phyloP scores from a whole-genome alignment of 2,797 vertebrate genomes.

The Crypturellus tataupa region DNA sequence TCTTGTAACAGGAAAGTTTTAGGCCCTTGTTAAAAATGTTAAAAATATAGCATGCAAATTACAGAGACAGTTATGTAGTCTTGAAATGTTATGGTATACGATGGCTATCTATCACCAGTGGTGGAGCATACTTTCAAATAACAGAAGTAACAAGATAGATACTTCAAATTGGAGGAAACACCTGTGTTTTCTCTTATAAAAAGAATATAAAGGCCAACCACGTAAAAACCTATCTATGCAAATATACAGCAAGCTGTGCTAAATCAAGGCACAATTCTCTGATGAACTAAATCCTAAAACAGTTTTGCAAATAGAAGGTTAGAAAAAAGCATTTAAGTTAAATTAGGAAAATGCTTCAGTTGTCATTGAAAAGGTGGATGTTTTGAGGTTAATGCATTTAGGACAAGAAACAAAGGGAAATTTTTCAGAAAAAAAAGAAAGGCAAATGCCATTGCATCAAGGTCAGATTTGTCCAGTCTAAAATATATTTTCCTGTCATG shows the following conservation, averaged over 20 bases:
- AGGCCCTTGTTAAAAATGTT: slow-evolving; percentile 24
- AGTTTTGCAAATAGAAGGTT: background rate
- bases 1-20: slow-evolving; percentile 54
- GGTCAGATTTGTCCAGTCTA: background rate
- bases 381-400: slow-evolving; percentile 32
- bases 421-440: background rate
- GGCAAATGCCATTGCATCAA: slow-evolving; percentile 3
- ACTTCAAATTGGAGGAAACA: slow-evolving; percentile 71
- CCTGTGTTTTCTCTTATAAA: slow-evolving; percentile 46
- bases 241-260: slow-evolving; percentile 17
- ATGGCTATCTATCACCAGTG: slow-evolving; percentile 30
- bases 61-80: slow-evolving; percentile 51
- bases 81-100: background rate
- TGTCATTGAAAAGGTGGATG: slow-evolving; percentile 8
- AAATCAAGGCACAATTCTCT: slow-evolving; percentile 32
- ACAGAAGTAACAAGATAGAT: slow-evolving; percentile 50
- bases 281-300: background rate
- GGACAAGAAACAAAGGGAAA: slow-evolving; percentile 8
- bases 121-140: slow-evolving; percentile 43
- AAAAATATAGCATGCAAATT: slow-evolving; percentile 31
- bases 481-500: slow-evolving; percentile 9
- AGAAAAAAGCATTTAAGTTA: slow-evolving; percentile 25
- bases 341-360: slow-evolving; percentile 11
- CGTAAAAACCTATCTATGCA: background rate
- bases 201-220: background rate